phyloP scores from a whole-genome alignment of 2,113 vertebrate species.

The Poicephalus meyeri region DNA sequence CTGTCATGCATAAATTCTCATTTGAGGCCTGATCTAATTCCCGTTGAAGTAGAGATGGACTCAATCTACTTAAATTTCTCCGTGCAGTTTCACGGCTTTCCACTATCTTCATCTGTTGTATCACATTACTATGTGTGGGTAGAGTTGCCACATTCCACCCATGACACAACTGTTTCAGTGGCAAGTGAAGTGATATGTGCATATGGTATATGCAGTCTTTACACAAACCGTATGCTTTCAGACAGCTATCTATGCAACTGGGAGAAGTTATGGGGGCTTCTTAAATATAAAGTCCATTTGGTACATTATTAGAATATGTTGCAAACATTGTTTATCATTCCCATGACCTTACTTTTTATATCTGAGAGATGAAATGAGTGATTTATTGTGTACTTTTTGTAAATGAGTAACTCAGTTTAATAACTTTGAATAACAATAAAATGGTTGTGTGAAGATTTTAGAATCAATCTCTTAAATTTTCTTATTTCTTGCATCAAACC shows the following conservation, averaged over 20 bases:
- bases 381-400: background rate
- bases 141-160: constrained; percentile 68
- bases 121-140: constrained; percentile 64
- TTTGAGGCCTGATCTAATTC: constrained; percentile 48
- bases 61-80: constrained; percentile 65
- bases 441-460: background rate
- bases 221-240: constrained; percentile 56
- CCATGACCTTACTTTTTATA: background rate
- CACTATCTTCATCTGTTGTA: constrained; percentile 62
- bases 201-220: constrained; percentile 45
- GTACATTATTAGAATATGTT: background rate
- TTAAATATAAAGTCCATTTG: background rate
- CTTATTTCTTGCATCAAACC: background rate
- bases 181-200: constrained; percentile 51
- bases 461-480: background rate
- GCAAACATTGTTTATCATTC: background rate
- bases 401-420: background rate
- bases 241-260: background rate
- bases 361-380: background rate
- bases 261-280: background rate
- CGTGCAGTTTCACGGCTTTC: constrained; percentile 58
- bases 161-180: constrained; percentile 64
- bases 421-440: background rate
- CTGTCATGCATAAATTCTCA: constrained; percentile 51
- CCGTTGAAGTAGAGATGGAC: constrained; percentile 39